A percentile compares a stretch with the other conserved stretches of the same genome.
Evolutionary conservation across 2,797 vertebrate genomes (phyloP).

Genomic region (Chiloscyllium punctatum): DNA sequence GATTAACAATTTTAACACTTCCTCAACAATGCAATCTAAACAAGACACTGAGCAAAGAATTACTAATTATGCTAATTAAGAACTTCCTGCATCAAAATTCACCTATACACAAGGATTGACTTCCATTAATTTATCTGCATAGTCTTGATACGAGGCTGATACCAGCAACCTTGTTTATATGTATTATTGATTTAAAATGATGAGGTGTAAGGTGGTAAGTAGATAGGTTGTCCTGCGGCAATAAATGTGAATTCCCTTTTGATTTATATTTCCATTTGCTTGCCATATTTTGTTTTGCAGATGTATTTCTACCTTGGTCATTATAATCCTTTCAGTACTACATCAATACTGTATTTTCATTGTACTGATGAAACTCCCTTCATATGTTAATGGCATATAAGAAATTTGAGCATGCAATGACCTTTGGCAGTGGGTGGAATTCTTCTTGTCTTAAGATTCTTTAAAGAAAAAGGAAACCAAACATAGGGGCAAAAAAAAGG

Average conservation of each 20-base stretch:
- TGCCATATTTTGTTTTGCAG: not conserved
- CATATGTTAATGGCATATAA: not conserved
- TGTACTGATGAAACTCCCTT: not conserved
- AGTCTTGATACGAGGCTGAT: not conserved
- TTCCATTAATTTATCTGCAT: not conserved
- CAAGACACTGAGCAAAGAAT: not conserved
- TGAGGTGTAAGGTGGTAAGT: not conserved
- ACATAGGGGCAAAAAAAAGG: not conserved
- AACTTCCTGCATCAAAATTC: not conserved
- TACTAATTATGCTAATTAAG: not conserved
- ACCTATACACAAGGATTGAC: not conserved
- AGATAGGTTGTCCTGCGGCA: not conserved
- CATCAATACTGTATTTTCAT: not conserved
- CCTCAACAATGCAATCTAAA: not conserved
- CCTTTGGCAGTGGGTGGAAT: not conserved
- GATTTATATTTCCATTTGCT: not conserved
- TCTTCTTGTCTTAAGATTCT: not conserved
- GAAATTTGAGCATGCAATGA: not conserved
- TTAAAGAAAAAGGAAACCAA: not conserved
- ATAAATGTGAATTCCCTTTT: not conserved
- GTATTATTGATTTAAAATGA: not conserved
- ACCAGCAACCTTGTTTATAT: not conserved
- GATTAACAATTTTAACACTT: slow-evolving; percentile 6
- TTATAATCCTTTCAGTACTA: not conserved
- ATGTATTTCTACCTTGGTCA: not conserved